Evolutionary conservation across 2,113 vertebrate genomes (phyloP), one percentile per base, ranked within the genome.

Genomic region (Arizona elegans): DNA sequence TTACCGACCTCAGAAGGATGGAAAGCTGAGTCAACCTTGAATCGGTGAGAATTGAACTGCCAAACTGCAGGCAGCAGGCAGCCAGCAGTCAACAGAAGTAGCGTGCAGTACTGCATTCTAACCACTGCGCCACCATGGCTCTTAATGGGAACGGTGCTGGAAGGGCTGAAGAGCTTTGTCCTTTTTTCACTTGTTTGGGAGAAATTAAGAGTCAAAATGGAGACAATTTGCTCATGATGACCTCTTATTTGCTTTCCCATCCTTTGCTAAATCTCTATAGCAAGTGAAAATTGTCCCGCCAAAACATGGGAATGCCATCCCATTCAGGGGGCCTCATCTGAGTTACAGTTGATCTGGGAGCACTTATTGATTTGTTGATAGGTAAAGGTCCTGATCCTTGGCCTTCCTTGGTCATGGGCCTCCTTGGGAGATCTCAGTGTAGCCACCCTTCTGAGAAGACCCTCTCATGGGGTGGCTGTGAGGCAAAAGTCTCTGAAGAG

Each of bases 1-100:
- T 59, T 1, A 59, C 58, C 0, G 2, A 59, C 58, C 2, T 24
- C 23, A 0, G 58, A 8, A 59, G 23, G 58, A 59, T 3, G 0
- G 58, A 59, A 59, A 8, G 58, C 58, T 59, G 58, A 59, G 23
- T 59, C 58, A 59, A 59, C 58, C 23, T 24, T 24, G 58, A 59
- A 23, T 23, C 55, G 17, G 58, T 59, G 8, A 59, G 58, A 23
- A 24, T 24, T 8, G 58, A 59, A 24, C 58, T 59, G 23, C 21
- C 7, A 2, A 58, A 58, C 56, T 23, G 56, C 56, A 5, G 56
- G 7, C 56, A 58, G 56, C 56, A 5, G 56, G 1, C 56, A 58
- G 56, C 7, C 8, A 4, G 54, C 54, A 55, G 54, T 15, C 54
- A 58, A 21, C 56, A 58, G 56, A 58, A 24, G 56, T 2, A 58